phyloP scores from a whole-genome alignment of 2,888 invertebrate genomes.

The Taphrorychus bicolor region DNA sequence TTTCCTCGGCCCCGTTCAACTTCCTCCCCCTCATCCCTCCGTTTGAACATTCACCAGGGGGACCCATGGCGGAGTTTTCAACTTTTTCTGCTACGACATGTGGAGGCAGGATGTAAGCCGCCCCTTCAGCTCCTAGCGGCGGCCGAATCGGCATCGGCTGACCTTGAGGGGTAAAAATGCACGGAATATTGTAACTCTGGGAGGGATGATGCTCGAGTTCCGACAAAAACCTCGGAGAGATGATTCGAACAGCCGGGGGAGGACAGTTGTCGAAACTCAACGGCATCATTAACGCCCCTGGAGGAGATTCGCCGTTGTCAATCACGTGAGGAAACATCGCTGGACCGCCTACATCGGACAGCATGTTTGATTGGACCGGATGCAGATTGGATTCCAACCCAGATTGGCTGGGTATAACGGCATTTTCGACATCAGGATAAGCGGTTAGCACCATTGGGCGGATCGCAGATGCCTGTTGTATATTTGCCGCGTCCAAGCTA shows the following conservation, averaged over 20 bases:
- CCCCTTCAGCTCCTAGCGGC: not conserved
- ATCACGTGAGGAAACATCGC: conserved; percentile 8
- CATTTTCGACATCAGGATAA: conserved; percentile 19
- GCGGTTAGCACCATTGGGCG: conserved; percentile 21
- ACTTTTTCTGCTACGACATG: conserved; percentile 8
- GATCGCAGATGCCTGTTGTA: conserved; percentile 12
- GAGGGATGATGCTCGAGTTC: conserved; percentile 12
- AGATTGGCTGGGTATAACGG: not conserved
- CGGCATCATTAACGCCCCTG: conserved; percentile 15
- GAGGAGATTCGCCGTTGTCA: conserved; percentile 1
- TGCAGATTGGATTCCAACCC: conserved; percentile 12
- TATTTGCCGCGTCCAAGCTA: conserved; percentile 1
- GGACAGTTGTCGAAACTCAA: conserved; percentile 27
- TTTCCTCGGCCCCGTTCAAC: conserved; percentile 6
- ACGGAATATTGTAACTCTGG: conserved; percentile 21
- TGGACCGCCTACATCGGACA: not conserved
- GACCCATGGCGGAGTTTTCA: not conserved
- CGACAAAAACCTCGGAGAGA: conserved; percentile 21
- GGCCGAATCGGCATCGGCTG: conserved; percentile 21
- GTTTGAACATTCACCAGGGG: not conserved
- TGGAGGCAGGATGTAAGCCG: conserved; percentile 7
- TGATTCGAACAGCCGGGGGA: conserved; percentile 16
- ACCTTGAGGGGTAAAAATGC: conserved; percentile 20
- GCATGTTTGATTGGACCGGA: conserved; percentile 9
- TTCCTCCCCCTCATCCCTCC: not conserved